Evolutionary conservation across 2,888 invertebrate genomes (phyloP).

Genomic region (Acanthosepion lycidas): DNA sequence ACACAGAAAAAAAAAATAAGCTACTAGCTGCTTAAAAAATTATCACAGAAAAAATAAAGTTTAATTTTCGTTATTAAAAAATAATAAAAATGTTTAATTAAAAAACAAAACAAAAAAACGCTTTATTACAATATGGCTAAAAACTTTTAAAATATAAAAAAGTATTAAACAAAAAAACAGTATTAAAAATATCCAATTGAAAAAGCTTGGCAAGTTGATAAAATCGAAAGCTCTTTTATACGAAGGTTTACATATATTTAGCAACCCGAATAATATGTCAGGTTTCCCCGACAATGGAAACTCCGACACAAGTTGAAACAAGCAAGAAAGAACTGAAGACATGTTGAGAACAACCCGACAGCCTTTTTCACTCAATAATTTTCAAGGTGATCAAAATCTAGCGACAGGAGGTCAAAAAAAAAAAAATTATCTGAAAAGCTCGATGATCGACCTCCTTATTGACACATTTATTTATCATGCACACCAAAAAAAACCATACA

Average conservation of each 20-base stretch:
- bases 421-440: neutral
- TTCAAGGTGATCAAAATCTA: conserved; percentile 43
- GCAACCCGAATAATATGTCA: neutral
- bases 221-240: neutral
- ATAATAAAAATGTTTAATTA: too few relatives aligned
- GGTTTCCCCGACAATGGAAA: conserved; percentile 22
- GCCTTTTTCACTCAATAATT: neutral
- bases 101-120: too few relatives aligned
- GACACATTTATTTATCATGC: conserved; percentile 11
- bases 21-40: too few relatives aligned
- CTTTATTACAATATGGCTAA: neutral
- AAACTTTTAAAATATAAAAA: neutral
- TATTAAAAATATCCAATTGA: too few relatives aligned
- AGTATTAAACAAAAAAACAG: neutral
- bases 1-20: too few relatives aligned
- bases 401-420: conserved; percentile 40
- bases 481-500: neutral
- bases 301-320: conserved; percentile 7
- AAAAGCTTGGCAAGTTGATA: neutral
- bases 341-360: neutral
- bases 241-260: conserved; percentile 3
- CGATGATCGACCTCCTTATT: conserved; percentile 20
- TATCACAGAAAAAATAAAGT: too few relatives aligned
- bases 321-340: neutral
- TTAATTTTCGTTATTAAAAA: too few relatives aligned